Conservation (phyloP, 2,888 invertebrate genomes). For the Lamproptera curius region DNA sequence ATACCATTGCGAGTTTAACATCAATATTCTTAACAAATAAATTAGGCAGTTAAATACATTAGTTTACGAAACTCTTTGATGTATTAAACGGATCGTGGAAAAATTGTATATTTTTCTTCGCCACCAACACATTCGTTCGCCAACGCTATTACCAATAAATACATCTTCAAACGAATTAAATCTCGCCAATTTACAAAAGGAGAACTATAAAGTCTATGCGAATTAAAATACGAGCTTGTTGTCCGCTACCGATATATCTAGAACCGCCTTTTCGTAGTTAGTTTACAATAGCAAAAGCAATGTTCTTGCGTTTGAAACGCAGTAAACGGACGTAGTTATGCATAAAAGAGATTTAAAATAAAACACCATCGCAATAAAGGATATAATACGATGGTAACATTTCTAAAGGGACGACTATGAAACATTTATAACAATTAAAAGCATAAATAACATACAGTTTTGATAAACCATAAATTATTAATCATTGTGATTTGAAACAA, state of each 20-base stretch:
- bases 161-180: not conserved
- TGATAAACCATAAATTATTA: too few relatives aligned
- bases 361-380: not conserved
- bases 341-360: slow-evolving; percentile 2
- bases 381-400: too few relatives aligned
- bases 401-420: too few relatives aligned
- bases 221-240: not conserved
- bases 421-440: too few relatives aligned
- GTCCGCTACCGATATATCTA: not conserved
- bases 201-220: not conserved
- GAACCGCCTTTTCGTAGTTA: not conserved
- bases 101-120: not conserved
- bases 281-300: slow-evolving; percentile 7
- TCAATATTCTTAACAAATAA: too few relatives aligned
- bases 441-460: too few relatives aligned
- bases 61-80: not conserved
- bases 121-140: not conserved
- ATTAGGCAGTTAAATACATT: not conserved
- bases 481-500: too few relatives aligned
- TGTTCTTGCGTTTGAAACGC: not conserved
- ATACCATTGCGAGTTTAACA: too few relatives aligned
- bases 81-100: not conserved
- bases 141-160: not conserved
- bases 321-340: not conserved
- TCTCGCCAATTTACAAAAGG: not conserved